Evolutionary conservation across 2,797 vertebrate species (phyloP).

Genomic region (Notamacropus eugenii): DNA sequence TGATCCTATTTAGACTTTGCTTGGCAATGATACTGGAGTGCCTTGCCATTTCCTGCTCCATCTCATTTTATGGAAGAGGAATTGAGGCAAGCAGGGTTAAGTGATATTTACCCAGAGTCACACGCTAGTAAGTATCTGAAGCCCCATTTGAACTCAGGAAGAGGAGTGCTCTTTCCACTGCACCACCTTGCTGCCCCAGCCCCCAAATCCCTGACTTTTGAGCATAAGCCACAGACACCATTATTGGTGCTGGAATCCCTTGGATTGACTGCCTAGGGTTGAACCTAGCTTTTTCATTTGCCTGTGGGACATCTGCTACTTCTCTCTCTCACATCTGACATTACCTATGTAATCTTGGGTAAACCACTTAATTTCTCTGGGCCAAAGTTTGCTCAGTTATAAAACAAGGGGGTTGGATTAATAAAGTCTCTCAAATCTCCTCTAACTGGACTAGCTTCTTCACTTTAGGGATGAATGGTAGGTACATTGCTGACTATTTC

Average conservation of each 20-base stretch:
- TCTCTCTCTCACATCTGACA: neutral
- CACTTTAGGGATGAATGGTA: neutral
- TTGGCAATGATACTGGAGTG: neutral
- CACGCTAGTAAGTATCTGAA: neutral
- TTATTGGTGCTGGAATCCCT: neutral
- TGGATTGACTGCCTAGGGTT: neutral
- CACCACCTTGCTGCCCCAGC: neutral
- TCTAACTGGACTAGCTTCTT: neutral
- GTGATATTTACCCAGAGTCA: neutral
- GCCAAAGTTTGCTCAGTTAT: neutral
- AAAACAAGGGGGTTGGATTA: neutral
- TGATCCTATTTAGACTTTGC: neutral
- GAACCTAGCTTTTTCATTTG: neutral
- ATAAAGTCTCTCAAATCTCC: neutral
- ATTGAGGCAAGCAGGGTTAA: neutral
- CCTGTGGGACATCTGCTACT: neutral
- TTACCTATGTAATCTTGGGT: neutral
- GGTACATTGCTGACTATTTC: neutral
- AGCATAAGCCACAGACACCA: neutral
- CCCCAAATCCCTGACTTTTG: neutral
- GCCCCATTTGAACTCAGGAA: neutral
- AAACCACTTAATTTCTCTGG: neutral
- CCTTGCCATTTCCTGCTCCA: neutral
- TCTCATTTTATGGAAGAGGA: neutral
- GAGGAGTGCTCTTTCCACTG: neutral